Base-by-base conservation (phyloP, 2,888 invertebrate genomes). In the Harpalus rufipes region DNA sequence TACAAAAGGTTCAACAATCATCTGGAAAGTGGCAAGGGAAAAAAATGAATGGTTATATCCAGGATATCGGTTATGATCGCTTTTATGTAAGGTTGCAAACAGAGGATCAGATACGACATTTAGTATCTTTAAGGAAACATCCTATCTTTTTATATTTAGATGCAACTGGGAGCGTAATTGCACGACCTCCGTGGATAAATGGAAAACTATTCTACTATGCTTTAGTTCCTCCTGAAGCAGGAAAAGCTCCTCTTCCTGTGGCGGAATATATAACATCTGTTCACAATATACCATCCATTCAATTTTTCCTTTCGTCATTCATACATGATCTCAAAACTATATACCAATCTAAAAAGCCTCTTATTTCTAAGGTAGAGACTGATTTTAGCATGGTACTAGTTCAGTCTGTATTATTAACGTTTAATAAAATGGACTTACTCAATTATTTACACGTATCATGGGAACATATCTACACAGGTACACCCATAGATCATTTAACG, bases 111-210 rank as follows among this genome's bases (percentile, higher is more conserved):
- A 51, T 56, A 18, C 76, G 18, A 2, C 12, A 76, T 76, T 2
- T 76, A 18, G 39, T 76, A 7, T 76, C 76, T 18, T 76, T 76
- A 18, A 76, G 76, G 7, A 76, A 76, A 18, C n/a, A 76, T 10
- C 51, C 76, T 76, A n/a, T n/a, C 44, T 76, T 76, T 51, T 76
- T 76, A 25, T 79, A 79, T 59, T 59, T 79, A 32, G 79, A 79
- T 79, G 39, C 79, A 10, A 79, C 79, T n/a, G 79, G 79, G 32
- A 58, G 79, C 59, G 25, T 79, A 18, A 18, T 39, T 58, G 14
- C 44, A 21, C 21, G 39, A 1, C 79, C 79, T 25, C 58, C 39
- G 4, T 59, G 79, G 25, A 79, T 79, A 16, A 6, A 59, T 18
- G 21, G 58, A 59, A 39, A 79, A 25, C 18, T 79, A 25, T 79